Base-by-base conservation (phyloP, 2,888 invertebrate species). In the Epicampocera succincta region DNA sequence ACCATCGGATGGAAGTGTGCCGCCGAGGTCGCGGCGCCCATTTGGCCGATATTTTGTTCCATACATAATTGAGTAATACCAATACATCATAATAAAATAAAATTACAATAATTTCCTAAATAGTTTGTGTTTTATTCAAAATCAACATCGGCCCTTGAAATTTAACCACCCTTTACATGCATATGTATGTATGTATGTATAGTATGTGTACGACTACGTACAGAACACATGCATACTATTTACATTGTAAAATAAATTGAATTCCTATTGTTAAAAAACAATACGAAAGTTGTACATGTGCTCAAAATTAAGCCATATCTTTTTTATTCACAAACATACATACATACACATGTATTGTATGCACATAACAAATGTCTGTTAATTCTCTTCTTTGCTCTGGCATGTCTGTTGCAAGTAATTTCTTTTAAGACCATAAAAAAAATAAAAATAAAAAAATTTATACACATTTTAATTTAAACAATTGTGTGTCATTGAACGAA, bases 401-500 rank as follows among this genome's bases (percentile, higher is more conserved):
- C 8, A 33, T 33, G 33, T 33, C 33, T 58, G 42, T 21, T 68
- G 58, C n/a, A 50, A 68, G 42, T 65, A 56, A 60, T 58, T 60
- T 68, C 42, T 60, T 65, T 56, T 44, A 1, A 48, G 12, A 15
- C 48, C 46, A 42, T 15, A 56, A 60, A 52, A 58, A 25, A 25
- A 69, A 33, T n/a, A 60, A 72, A 66, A 66, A 68, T 42, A 21
- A 44, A 25, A 42, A 3, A 74, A 8, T 5, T 42, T 38, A 42
- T 44, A 56, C 5, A 66, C 21, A 65, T 78, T 78, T 78, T 44
- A 73, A 66, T 79, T 66, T 72, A 33, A 73, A 68, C 61, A 77
- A 69, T 65, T 74, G 56, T 83, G 76, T 80, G 79, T 72, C 69
- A 60, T 60, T 60, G 60, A 60, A 60, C 60, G 60, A 42, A 60